phyloP scores from a whole-genome alignment of 2,113 vertebrate genomes.

The Oreochromis niloticus region DNA sequence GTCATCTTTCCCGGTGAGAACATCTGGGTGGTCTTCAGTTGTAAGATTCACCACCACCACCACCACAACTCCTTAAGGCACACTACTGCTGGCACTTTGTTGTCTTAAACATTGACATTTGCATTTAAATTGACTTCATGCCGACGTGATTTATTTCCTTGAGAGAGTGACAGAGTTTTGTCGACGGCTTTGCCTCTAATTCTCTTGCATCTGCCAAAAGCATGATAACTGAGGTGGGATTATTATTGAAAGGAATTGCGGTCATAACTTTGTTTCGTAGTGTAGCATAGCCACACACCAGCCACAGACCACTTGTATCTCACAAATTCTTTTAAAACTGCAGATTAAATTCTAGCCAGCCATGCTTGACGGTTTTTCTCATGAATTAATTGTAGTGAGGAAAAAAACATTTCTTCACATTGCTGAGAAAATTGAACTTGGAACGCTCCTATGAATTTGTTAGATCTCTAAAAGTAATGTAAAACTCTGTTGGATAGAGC shows the following conservation, averaged over 20 bases:
- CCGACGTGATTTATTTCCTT: constrained; percentile 35
- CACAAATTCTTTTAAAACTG: constrained; percentile 1
- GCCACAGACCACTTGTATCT: neutral
- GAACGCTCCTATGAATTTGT: neutral
- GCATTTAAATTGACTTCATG: constrained; percentile 65
- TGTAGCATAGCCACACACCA: neutral
- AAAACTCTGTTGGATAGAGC: neutral
- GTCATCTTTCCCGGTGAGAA: neutral
- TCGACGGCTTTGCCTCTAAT: constrained; percentile 39
- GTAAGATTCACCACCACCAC: constrained; percentile 28
- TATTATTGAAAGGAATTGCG: constrained; percentile 28
- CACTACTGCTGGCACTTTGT: neutral
- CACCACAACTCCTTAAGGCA: constrained; percentile 19
- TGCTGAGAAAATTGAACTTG: neutral
- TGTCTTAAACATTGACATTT: constrained; percentile 55
- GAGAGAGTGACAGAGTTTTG: constrained; percentile 20
- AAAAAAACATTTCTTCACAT: neutral
- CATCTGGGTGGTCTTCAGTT: neutral
- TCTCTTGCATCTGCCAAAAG: constrained; percentile 29
- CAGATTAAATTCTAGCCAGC: constrained; percentile 16
- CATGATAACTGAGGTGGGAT: constrained; percentile 32
- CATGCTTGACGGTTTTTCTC: constrained; percentile 4
- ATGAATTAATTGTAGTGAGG: neutral
- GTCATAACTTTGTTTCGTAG: constrained; percentile 22
- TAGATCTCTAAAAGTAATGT: neutral